These are phyloP conservation scores for Myocastor coypus DNA, from an alignment of 2,113 vertebrate genomes.

Conservation along the genomic window DNA sequence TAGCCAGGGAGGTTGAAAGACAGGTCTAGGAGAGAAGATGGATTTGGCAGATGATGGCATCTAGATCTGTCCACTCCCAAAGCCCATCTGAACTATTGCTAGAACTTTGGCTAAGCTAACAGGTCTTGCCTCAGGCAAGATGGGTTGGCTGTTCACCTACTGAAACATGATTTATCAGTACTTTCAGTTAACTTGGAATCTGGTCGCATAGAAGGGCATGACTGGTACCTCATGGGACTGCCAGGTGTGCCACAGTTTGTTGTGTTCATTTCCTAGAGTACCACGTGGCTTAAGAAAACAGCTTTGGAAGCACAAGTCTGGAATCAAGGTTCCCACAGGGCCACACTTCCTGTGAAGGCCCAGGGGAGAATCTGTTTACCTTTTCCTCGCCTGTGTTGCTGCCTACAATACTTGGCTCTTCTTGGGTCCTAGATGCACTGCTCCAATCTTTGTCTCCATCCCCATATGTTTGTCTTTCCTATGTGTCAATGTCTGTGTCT, in stretches of 20 bases:
- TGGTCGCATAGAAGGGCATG: neutral
- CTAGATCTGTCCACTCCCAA: neutral
- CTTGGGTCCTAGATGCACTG: neutral
- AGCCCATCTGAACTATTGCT: neutral
- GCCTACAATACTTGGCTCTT: accelerated
- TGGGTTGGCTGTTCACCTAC: accelerated
- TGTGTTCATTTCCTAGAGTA: neutral
- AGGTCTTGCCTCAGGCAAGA: neutral
- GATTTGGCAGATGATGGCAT: accelerated
- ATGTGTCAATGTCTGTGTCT: neutral
- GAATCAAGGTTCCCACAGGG: neutral
- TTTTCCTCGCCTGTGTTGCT: neutral
- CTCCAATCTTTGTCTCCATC: neutral
- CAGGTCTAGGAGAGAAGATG: neutral
- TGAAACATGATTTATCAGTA: neutral
- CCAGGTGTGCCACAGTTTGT: neutral
- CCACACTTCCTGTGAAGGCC: neutral
- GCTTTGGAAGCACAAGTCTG: neutral
- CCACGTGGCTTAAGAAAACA: neutral
- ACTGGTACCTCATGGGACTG: accelerated
- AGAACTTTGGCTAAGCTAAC: neutral
- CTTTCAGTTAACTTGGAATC: neutral
- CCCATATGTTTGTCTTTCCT: accelerated
- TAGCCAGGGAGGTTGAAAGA: neutral
- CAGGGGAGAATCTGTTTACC: neutral